A percentile compares a stretch with the other conserved stretches of the same genome.
Evolutionary conservation across 2,888 invertebrate species (phyloP).

Genomic region (Incurvaria masculella): DNA sequence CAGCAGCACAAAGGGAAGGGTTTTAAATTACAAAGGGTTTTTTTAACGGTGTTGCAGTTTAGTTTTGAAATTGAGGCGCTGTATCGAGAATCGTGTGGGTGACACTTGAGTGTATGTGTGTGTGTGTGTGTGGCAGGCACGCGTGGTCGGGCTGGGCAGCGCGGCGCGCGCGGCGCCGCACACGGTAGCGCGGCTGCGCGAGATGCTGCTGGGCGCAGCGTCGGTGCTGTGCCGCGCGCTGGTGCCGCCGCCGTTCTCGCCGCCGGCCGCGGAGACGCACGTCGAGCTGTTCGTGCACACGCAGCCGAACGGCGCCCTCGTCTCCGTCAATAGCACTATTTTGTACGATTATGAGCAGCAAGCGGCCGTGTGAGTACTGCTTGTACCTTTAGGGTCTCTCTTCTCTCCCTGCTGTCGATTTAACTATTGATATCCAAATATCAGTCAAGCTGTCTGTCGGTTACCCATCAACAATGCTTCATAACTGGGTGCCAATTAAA

Average conservation of each 20-base stretch:
- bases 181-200: slow-evolving; percentile 56
- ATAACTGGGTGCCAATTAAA: no score
- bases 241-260: slow-evolving; percentile 19
- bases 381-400: no score
- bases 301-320: slow-evolving; percentile 59
- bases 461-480: no score
- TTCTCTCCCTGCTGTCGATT: no score
- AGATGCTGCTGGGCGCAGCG: slow-evolving; percentile 53
- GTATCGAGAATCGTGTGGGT: no score
- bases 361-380: slow-evolving; percentile 30
- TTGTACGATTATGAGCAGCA: slow-evolving; percentile 59
- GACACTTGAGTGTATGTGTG: no score
- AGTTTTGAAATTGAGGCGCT: no score
- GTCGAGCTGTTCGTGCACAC: slow-evolving; percentile 71
- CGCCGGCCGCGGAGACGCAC: slow-evolving; percentile 36
- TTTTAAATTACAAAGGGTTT: no score
- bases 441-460: no score
- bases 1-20: no score
- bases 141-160: slow-evolving; percentile 55
- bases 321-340: slow-evolving; percentile 69
- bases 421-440: no score
- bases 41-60: no score
- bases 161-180: slow-evolving; percentile 49
- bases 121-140: slow-evolving; percentile 37
- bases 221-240: slow-evolving; percentile 44